Evolutionary conservation across 2,888 invertebrate species (phyloP).

Genomic region (Neoaliturus tenellus): DNA sequence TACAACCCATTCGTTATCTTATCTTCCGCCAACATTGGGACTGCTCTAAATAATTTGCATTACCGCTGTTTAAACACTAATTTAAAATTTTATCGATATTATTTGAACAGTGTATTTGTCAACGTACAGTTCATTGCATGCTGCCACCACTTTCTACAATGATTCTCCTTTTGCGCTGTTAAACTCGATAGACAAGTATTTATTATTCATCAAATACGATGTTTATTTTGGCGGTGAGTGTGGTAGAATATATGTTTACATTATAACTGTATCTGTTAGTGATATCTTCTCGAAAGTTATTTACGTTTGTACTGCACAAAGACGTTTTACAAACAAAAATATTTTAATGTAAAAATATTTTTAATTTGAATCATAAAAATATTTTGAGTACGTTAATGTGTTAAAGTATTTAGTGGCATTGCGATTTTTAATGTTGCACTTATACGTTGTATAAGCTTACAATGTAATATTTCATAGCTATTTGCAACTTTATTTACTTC

Average conservation of each 20-base stretch:
- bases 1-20: constrained; percentile 31
- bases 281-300: too few relatives aligned
- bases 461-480: too few relatives aligned
- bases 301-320: too few relatives aligned
- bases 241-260: neutral
- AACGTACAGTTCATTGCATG: constrained; percentile 30
- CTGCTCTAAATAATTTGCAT: constrained; percentile 44
- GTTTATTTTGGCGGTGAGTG: neutral
- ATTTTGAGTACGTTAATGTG: too few relatives aligned
- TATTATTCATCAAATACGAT: neutral
- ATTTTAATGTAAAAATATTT: too few relatives aligned
- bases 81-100: constrained; percentile 47
- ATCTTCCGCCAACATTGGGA: constrained; percentile 44
- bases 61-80: constrained; percentile 23
- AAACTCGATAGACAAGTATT: neutral
- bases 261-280: too few relatives aligned
- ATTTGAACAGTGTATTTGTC: constrained; percentile 42
- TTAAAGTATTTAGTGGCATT: too few relatives aligned
- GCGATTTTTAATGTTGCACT: too few relatives aligned
- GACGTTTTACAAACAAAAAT: too few relatives aligned
- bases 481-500: too few relatives aligned
- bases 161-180: neutral
- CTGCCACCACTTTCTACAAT: constrained; percentile 1
- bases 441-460: too few relatives aligned
- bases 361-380: too few relatives aligned